Conservation (phyloP, 2,888 invertebrate genomes). For the Andrena haemorrhoa region DNA sequence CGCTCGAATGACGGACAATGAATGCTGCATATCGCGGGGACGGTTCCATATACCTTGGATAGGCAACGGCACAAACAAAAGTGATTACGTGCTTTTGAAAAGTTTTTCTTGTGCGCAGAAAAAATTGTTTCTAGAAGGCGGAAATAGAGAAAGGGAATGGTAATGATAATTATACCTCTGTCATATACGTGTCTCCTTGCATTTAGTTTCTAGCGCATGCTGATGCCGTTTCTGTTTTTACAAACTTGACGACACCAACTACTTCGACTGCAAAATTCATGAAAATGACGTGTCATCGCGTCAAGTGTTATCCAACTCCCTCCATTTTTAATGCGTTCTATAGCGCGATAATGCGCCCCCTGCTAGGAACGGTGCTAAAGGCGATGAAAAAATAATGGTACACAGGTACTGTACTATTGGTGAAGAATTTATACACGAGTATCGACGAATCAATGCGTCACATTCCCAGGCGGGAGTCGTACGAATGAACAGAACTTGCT, state of each 20-base stretch:
- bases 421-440: slow-evolving; percentile 33
- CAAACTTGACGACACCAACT: not conserved
- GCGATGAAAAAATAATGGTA: slow-evolving; percentile 53
- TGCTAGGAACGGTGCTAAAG: slow-evolving; percentile 41
- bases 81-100: too few relatives aligned
- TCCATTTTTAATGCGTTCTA: slow-evolving; percentile 38
- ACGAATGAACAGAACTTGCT: slow-evolving; percentile 2
- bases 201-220: not conserved
- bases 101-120: not conserved
- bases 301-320: not conserved
- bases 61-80: slow-evolving; percentile 7
- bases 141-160: not conserved
- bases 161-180: not conserved
- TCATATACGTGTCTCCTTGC: not conserved
- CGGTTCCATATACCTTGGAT: not conserved
- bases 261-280: not conserved
- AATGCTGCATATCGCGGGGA: slow-evolving; percentile 13
- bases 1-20: slow-evolving; percentile 29
- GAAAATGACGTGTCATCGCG: too few relatives aligned
- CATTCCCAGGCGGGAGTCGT: not conserved
- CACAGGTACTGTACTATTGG: not conserved
- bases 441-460: not conserved
- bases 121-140: not conserved
- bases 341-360: slow-evolving; percentile 41
- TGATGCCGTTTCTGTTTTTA: not conserved